phyloP scores from a whole-genome alignment of 2,113 vertebrate species.

The Genyomyrus donnyi region DNA sequence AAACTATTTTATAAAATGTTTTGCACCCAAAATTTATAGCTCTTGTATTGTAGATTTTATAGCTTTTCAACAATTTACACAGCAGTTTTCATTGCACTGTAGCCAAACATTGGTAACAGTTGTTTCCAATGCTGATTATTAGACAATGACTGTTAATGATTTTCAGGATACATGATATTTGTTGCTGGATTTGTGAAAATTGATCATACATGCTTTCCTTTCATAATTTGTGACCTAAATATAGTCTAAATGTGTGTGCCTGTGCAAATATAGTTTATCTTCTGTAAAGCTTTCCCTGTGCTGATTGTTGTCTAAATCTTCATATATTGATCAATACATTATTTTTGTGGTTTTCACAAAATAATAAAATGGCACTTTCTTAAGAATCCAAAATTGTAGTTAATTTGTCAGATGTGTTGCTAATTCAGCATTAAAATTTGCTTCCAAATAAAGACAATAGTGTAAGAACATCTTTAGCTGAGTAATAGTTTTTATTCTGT shows the following conservation, averaged over 20 bases:
- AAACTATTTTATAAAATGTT: neutral
- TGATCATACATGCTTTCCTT: slow-evolving; percentile 10
- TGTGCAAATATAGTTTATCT: neutral
- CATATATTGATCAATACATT: neutral
- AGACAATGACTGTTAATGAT: slow-evolving; percentile 1
- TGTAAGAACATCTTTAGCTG: neutral
- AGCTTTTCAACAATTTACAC: neutral
- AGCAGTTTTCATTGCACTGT: slow-evolving; percentile 17
- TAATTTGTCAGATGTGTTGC: neutral
- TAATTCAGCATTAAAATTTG: neutral
- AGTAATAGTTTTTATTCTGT: neutral
- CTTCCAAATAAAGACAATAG: neutral
- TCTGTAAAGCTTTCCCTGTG: neutral
- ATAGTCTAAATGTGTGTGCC: neutral
- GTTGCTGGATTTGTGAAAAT: neutral
- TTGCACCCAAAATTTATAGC: neutral
- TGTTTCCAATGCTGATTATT: neutral
- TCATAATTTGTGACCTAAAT: neutral
- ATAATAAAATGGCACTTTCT: neutral
- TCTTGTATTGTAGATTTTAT: neutral
- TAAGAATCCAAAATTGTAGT: neutral
- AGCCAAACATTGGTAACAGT: neutral
- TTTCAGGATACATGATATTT: neutral
- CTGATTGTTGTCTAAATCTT: neutral
- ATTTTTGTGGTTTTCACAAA: neutral